phyloP scores from a whole-genome alignment of 1,140 invertebrate species.

The Mactra quadrangularis region DNA sequence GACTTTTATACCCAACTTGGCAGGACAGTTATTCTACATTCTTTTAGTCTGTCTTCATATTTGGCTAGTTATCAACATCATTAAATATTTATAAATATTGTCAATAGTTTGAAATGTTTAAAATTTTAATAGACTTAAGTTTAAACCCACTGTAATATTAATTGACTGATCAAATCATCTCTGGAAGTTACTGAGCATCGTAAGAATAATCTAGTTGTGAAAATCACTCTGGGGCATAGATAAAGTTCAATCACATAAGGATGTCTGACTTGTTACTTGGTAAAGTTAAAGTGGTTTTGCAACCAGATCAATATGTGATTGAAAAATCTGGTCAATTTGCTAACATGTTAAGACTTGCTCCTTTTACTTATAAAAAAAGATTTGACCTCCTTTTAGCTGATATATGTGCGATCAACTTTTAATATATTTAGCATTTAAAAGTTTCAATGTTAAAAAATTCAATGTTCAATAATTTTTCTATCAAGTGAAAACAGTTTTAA shows the following conservation, averaged over 20 bases:
- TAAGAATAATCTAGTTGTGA: conserved; percentile 17
- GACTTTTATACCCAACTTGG: neutral
- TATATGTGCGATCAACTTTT: too few relatives aligned
- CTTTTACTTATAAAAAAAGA: too few relatives aligned
- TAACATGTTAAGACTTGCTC: too few relatives aligned
- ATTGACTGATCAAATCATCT: conserved; percentile 3
- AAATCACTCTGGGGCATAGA: conserved; percentile 24
- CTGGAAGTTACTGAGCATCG: neutral
- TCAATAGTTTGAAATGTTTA: too few relatives aligned
- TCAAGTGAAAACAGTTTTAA: too few relatives aligned
- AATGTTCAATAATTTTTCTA: too few relatives aligned
- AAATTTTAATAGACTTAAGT: neutral
- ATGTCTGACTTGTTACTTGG: conserved; percentile 33
- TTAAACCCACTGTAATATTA: conserved; percentile 11
- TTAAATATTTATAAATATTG: neutral
- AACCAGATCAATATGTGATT: conserved; percentile 3
- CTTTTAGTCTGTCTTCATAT: neutral
- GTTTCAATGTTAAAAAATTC: too few relatives aligned
- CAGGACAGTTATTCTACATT: conserved; percentile 1
- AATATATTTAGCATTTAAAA: too few relatives aligned
- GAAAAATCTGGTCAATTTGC: too few relatives aligned
- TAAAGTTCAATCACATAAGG: conserved; percentile 12
- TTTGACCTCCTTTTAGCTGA: too few relatives aligned
- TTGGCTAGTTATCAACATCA: conserved; percentile 5
- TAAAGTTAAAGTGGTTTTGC: neutral